phyloP scores from a whole-genome alignment of 2,888 invertebrate species.

The Linyphia triangularis region DNA sequence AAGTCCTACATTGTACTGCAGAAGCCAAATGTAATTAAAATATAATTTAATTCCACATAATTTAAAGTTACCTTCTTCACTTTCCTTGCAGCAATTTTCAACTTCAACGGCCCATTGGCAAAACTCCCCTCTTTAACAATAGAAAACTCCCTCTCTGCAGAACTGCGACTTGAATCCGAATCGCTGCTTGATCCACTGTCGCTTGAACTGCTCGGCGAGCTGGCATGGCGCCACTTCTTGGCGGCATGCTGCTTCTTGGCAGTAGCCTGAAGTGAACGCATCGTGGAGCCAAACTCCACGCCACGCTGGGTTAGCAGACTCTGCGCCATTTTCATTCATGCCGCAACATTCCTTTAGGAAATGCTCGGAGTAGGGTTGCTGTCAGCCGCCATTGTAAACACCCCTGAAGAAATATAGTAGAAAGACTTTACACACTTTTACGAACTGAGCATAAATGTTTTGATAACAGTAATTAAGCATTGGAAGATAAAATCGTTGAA shows the following conservation, averaged over 20 bases:
- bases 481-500: no score
- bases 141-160: constrained; percentile 68
- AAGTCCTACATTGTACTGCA: no score
- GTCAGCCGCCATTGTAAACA: background rate
- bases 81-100: constrained; percentile 68
- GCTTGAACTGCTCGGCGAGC: constrained; percentile 51
- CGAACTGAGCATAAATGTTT: no score
- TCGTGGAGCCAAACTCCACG: constrained; percentile 71
- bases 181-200: constrained; percentile 34
- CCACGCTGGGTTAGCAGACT: constrained; percentile 72
- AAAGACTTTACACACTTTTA: no score
- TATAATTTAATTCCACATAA: no score
- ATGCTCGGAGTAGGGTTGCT: background rate
- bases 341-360: constrained; percentile 23
- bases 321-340: constrained; percentile 70
- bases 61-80: constrained; percentile 62
- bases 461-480: no score
- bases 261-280: constrained; percentile 57
- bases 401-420: background rate
- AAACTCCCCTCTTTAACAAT: constrained; percentile 70
- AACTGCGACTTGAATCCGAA: constrained; percentile 56
- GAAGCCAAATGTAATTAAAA: no score
- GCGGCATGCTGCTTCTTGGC: constrained; percentile 44
- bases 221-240: constrained; percentile 60
- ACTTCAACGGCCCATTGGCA: constrained; percentile 66